Percentiles rank a stretch among this genome's conserved stretches.
Conservation (phyloP, 2,113 vertebrate genomes). For the Erythrolamprus reginae region DNA sequence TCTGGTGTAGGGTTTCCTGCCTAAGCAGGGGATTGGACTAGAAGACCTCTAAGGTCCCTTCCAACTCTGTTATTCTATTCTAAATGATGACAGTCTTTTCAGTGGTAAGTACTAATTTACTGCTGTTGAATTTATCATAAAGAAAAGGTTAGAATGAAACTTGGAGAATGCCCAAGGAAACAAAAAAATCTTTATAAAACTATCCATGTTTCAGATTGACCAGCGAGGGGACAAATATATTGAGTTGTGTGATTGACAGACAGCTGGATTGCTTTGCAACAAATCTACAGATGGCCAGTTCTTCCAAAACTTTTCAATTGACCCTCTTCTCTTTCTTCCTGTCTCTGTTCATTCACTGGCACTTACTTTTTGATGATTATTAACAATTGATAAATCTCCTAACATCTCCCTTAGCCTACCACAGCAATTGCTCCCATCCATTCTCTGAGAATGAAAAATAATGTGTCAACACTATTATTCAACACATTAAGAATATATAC, state of each 20-base stretch:
- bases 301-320: background rate
- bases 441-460: background rate
- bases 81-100: background rate
- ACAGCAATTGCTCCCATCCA: background rate
- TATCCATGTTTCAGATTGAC: background rate
- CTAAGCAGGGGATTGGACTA: too few species aligned
- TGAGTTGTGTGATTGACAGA: background rate
- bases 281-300: background rate
- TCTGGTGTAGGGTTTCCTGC: too few species aligned
- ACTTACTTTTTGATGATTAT: background rate
- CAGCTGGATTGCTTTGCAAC: background rate
- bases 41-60: too few species aligned
- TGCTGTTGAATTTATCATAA: background rate
- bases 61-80: too few species aligned
- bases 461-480: background rate
- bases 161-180: background rate
- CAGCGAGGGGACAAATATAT: background rate
- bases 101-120: background rate
- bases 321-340: background rate
- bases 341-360: background rate
- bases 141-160: background rate
- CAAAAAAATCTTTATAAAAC: background rate
- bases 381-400: background rate
- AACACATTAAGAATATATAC: conserved; percentile 34
- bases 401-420: background rate